phyloP scores from a whole-genome alignment of 2,888 invertebrate genomes.

The Heteromurus nitidus region DNA sequence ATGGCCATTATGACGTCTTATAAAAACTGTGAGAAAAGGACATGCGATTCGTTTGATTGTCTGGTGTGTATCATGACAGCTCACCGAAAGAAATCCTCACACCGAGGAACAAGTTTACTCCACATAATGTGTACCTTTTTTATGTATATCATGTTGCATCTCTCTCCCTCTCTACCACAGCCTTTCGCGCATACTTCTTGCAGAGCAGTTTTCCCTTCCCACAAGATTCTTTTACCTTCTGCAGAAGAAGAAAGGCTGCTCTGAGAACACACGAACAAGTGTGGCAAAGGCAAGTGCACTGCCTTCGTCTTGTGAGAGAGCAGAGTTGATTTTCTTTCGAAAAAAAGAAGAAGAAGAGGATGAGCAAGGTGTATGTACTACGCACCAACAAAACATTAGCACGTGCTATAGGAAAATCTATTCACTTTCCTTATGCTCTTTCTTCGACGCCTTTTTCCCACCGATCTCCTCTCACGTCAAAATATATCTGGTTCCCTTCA shows the following conservation, averaged over 20 bases:
- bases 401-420: conserved; percentile 67
- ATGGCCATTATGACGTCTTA: no score
- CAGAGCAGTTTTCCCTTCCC: conserved; percentile 32
- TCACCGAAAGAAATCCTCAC: conserved; percentile 46
- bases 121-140: conserved; percentile 30
- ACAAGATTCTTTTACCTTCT: conserved; percentile 22
- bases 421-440: conserved; percentile 26
- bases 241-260: neutral
- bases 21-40: conserved; percentile 39
- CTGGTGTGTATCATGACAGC: conserved; percentile 48
- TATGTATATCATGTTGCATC: conserved; percentile 9
- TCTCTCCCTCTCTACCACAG: neutral
- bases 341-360: conserved; percentile 15
- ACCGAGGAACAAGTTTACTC: conserved; percentile 36
- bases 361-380: conserved; percentile 13
- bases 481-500: no score
- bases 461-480: neutral
- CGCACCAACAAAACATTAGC: conserved; percentile 68
- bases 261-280: neutral
- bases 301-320: no score
- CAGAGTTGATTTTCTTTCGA: conserved; percentile 5
- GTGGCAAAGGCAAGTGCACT: no score
- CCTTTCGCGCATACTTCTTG: conserved; percentile 14
- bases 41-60: conserved; percentile 22
- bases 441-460: neutral